Evolutionary conservation across 2,888 invertebrate genomes (phyloP).

Genomic region (Leucophora obtusa): DNA sequence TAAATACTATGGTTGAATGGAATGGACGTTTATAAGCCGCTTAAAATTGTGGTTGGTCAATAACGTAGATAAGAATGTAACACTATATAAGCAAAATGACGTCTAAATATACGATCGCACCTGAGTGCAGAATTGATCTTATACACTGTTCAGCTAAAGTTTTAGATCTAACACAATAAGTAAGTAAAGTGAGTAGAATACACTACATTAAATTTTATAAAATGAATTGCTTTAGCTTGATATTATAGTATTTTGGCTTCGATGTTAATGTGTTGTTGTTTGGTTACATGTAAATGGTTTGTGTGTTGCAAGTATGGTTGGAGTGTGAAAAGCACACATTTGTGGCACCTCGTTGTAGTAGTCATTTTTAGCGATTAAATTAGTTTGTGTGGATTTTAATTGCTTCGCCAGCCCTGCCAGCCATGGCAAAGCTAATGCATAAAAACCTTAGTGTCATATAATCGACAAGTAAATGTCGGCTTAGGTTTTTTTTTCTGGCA

Average conservation of each 20-base stretch:
- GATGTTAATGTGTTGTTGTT: background rate
- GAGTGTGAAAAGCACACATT: slow-evolving; percentile 57
- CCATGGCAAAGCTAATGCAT: slow-evolving; percentile 36
- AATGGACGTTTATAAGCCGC: slow-evolving; percentile 60
- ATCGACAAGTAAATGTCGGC: slow-evolving; percentile 55
- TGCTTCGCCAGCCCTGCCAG: slow-evolving; percentile 52
- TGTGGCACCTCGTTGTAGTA: slow-evolving; percentile 55
- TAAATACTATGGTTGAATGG: slow-evolving; percentile 41
- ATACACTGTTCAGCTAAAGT: slow-evolving; percentile 27
- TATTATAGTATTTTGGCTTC: slow-evolving; percentile 39
- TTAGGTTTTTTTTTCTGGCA: slow-evolving; percentile 43
- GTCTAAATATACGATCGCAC: slow-evolving; percentile 61
- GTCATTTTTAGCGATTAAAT: slow-evolving; percentile 59
- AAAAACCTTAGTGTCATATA: slow-evolving; percentile 58
- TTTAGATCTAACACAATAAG: slow-evolving; percentile 40
- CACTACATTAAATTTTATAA: slow-evolving; percentile 7
- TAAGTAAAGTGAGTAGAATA: slow-evolving; percentile 38
- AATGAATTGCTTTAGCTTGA: slow-evolving; percentile 50
- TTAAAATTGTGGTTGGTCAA: slow-evolving; percentile 59
- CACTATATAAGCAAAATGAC: slow-evolving; percentile 43
- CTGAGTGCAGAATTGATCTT: slow-evolving; percentile 44
- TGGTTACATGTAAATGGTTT: slow-evolving; percentile 6
- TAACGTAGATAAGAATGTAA: slow-evolving; percentile 45
- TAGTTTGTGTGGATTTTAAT: slow-evolving; percentile 61
- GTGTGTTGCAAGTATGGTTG: background rate